Conservation (phyloP, 2,888 invertebrate genomes). For the Linnaemya vulpina region DNA sequence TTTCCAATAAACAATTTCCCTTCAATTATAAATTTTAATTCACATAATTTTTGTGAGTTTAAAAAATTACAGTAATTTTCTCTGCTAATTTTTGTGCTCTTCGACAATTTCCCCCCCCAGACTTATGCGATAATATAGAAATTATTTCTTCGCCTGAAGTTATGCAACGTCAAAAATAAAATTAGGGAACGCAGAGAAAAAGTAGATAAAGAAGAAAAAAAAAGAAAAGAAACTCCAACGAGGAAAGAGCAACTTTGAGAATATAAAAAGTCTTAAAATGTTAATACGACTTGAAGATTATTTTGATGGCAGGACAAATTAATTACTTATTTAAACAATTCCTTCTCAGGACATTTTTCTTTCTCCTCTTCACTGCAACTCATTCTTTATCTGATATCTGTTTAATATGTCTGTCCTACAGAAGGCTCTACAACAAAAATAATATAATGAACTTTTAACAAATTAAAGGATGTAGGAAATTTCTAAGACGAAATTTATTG, state of each 20-base stretch:
- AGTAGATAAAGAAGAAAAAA: neutral
- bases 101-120: neutral
- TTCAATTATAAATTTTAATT: constrained; percentile 3
- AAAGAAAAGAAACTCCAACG: constrained; percentile 3
- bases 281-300: constrained; percentile 55
- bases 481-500: constrained; percentile 46
- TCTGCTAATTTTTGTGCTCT: constrained; percentile 13
- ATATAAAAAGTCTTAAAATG: constrained; percentile 50
- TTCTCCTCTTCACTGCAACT: neutral
- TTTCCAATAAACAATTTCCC: neutral
- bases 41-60: constrained; percentile 29
- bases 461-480: constrained; percentile 21
- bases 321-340: constrained; percentile 65
- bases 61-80: constrained; percentile 28
- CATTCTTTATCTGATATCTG: constrained; percentile 21
- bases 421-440: constrained; percentile 10
- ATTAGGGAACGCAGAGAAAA: neutral
- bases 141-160: constrained; percentile 51
- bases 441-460: neutral
- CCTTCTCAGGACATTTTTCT: neutral
- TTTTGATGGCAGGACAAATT: constrained; percentile 65
- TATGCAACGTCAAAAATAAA: constrained; percentile 36
- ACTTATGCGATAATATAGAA: constrained; percentile 19
- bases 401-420: constrained; percentile 36
- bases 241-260: neutral